Evolutionary conservation across 2,888 invertebrate genomes (phyloP).

Genomic region (Plusia festucae): DNA sequence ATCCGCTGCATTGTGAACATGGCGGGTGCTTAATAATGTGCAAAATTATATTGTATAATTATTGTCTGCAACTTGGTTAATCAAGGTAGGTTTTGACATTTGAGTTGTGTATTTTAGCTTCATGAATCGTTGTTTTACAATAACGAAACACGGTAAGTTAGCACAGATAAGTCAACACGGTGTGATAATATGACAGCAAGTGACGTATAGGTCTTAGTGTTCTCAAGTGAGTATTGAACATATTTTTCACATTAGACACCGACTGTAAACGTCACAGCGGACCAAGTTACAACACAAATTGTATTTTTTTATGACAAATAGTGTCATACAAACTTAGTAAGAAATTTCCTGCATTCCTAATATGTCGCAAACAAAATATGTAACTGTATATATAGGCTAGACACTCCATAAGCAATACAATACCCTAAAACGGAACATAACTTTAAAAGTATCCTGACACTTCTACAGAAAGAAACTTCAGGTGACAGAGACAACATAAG

Average conservation of each 20-base stretch:
- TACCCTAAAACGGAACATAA: no score
- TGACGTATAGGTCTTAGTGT: background rate
- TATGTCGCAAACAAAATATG: no score
- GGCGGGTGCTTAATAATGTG: no score
- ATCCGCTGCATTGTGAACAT: background rate
- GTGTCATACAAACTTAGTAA: background rate
- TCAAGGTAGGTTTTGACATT: slow-evolving; percentile 1
- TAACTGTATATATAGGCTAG: background rate
- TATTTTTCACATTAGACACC: background rate
- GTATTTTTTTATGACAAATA: no score
- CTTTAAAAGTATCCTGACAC: no score
- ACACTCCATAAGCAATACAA: background rate
- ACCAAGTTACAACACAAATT: background rate
- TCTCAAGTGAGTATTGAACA: background rate
- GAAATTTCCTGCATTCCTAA: no score
- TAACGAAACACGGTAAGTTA: background rate
- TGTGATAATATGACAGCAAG: background rate
- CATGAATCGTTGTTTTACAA: background rate
- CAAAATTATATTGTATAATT: background rate
- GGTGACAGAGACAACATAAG: no score
- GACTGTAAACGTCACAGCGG: background rate
- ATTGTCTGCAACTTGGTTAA: background rate
- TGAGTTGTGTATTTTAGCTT: background rate
- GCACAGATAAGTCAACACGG: background rate
- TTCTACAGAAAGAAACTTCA: no score